Percentiles rank a stretch among this genome's conserved stretches.
These are phyloP conservation scores for Cosmorhoe ocellata DNA, from an alignment of 2,888 invertebrate species.

Conservation along the genomic window DNA sequence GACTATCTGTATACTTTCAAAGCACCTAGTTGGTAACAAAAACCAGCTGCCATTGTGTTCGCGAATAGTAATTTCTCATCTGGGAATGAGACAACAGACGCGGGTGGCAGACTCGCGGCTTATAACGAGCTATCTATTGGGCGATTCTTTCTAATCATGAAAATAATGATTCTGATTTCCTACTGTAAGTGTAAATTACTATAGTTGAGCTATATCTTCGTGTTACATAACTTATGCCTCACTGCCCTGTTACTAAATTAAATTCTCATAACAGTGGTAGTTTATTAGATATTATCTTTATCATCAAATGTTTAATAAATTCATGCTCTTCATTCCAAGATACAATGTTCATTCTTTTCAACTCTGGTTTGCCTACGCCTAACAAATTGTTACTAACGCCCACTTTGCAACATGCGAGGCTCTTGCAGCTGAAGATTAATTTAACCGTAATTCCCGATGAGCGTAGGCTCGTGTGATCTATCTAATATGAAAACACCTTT, in stretches of 20 bases:
- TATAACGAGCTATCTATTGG: slow-evolving; percentile 38
- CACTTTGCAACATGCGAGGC: slow-evolving; percentile 33
- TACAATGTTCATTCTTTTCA: slow-evolving; percentile 34
- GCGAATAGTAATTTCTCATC: slow-evolving; percentile 39
- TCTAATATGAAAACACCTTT: slow-evolving; percentile 39
- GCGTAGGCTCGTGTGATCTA: slow-evolving; percentile 40
- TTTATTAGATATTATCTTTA: neutral
- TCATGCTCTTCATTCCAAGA: neutral
- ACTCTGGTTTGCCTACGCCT: slow-evolving; percentile 65
- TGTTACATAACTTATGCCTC: too few relatives aligned
- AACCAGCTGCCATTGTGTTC: slow-evolving; percentile 38
- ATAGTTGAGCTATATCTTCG: too few relatives aligned
- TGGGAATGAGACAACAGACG: slow-evolving; percentile 36
- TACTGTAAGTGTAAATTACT: too few relatives aligned
- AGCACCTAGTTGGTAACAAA: slow-evolving; percentile 27
- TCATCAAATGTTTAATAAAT: neutral
- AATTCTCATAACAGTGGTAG: too few relatives aligned
- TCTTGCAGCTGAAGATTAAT: slow-evolving; percentile 45
- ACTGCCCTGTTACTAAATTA: too few relatives aligned
- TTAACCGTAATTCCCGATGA: slow-evolving; percentile 41
- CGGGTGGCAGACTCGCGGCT: slow-evolving; percentile 26
- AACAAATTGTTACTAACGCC: slow-evolving; percentile 41
- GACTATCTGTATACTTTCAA: slow-evolving; percentile 24
- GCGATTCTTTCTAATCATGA: slow-evolving; percentile 26
- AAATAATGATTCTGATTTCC: neutral